Evolutionary conservation across 2,113 vertebrate species (phyloP).

Genomic region (Laticauda colubrina): DNA sequence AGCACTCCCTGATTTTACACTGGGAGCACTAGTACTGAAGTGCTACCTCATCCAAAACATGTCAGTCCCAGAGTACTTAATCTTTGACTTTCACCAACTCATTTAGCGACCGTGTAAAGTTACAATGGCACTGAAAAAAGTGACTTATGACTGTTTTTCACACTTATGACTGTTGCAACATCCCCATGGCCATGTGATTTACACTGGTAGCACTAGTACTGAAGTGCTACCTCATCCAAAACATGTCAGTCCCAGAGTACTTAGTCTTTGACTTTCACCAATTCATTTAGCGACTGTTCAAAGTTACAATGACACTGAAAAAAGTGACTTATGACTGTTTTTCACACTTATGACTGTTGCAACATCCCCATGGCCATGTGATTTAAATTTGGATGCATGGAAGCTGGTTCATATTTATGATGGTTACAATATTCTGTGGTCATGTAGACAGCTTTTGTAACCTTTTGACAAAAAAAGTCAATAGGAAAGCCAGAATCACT

Average conservation of each 20-base stretch:
- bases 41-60: not conserved
- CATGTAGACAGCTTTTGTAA: not conserved
- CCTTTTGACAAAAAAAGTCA: not conserved
- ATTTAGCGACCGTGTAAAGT: not conserved
- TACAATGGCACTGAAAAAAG: not conserved
- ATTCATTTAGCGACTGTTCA: not conserved
- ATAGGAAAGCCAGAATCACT: not conserved
- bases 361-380: too few relatives aligned
- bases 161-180: too few relatives aligned
- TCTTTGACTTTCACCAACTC: not conserved
- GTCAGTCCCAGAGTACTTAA: not conserved
- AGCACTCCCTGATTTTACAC: not conserved
- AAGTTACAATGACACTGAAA: not conserved
- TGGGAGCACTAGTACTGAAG: too few relatives aligned
- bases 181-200: too few relatives aligned
- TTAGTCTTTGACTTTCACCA: not conserved
- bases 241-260: not conserved
- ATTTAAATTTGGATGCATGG: not conserved
- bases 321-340: not conserved
- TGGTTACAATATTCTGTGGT: not conserved
- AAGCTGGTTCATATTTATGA: not conserved
- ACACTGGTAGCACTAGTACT: not conserved
- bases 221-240: not conserved
- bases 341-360: not conserved
- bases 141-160: not conserved